These are phyloP conservation scores for Orchesella cincta DNA, from an alignment of 1,140 invertebrate genomes.

Conservation along the genomic window DNA sequence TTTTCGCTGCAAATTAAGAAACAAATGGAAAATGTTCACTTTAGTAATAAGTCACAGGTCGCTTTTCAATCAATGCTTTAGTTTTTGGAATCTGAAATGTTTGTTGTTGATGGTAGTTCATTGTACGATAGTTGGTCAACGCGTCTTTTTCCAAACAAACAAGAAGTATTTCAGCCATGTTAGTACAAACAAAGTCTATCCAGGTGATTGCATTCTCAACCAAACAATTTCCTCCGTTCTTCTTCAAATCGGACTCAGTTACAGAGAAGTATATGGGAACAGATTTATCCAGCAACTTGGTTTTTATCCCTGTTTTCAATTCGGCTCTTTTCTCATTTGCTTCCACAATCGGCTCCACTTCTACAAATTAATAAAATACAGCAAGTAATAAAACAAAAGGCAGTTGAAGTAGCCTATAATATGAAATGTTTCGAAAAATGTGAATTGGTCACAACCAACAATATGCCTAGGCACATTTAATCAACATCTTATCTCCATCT, in stretches of 20 bases:
- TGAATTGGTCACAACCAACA: no score
- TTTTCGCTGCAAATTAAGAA: no score
- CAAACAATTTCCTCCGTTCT: background rate
- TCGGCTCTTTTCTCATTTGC: slow-evolving; percentile 30
- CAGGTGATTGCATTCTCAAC: slow-evolving; percentile 31
- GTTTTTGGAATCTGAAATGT: slow-evolving; percentile 58
- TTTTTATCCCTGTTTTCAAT: background rate
- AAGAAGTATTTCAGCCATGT: background rate
- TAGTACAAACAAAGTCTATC: slow-evolving; percentile 18
- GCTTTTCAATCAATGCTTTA: slow-evolving; percentile 58
- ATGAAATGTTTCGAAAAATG: no score
- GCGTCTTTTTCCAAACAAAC: slow-evolving; percentile 52
- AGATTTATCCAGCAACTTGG: slow-evolving; percentile 1
- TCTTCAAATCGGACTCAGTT: background rate
- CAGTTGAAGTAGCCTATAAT: no score
- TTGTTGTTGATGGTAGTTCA: slow-evolving; percentile 58
- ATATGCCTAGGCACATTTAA: no score
- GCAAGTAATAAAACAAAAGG: no score
- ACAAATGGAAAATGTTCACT: no score
- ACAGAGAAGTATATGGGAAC: slow-evolving; percentile 29
- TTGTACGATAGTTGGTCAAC: slow-evolving; percentile 60
- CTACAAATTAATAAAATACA: no score
- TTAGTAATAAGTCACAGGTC: no score
- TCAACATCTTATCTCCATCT: no score
- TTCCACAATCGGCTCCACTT: background rate